phyloP scores from a whole-genome alignment of 2,888 invertebrate genomes.

The Drosophila ochracea region DNA sequence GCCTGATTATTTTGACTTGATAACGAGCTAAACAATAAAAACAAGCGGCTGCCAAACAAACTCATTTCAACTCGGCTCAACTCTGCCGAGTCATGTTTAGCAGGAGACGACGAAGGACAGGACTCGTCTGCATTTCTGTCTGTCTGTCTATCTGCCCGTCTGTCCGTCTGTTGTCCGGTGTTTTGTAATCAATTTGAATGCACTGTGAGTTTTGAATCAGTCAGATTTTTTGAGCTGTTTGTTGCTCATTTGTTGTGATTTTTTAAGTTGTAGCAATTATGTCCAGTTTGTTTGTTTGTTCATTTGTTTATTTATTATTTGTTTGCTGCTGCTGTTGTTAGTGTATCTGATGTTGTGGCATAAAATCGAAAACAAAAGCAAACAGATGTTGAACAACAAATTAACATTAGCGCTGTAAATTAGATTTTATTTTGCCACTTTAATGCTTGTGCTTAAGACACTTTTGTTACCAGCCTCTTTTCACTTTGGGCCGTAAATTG shows the following conservation, averaged over 20 bases:
- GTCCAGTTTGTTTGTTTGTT: slow-evolving; percentile 35
- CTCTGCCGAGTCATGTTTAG: slow-evolving; percentile 77
- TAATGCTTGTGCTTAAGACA: slow-evolving; percentile 43
- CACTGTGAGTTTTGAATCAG: slow-evolving; percentile 56
- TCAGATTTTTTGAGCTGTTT: slow-evolving; percentile 37
- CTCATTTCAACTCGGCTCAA: slow-evolving; percentile 45
- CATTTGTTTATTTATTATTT: slow-evolving; percentile 10
- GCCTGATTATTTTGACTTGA: slow-evolving; percentile 85
- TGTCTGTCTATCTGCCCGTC: slow-evolving; percentile 23
- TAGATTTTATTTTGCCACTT: slow-evolving; percentile 57
- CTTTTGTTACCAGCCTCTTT: slow-evolving; percentile 36
- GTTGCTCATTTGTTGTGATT: slow-evolving; percentile 76
- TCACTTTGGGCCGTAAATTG: slow-evolving; percentile 57
- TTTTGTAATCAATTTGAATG: slow-evolving; percentile 78
- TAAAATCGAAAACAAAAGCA: slow-evolving; percentile 49
- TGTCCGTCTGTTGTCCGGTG: slow-evolving; percentile 20
- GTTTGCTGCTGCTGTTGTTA: slow-evolving; percentile 8
- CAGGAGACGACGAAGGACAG: slow-evolving; percentile 60
- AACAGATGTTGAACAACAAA: slow-evolving; percentile 33
- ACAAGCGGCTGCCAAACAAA: slow-evolving; percentile 63
- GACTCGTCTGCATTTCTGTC: slow-evolving; percentile 54
- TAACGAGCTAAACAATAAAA: slow-evolving; percentile 84
- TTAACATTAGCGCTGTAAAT: slow-evolving; percentile 50
- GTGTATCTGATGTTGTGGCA: slow-evolving; percentile 34
- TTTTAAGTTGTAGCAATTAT: slow-evolving; percentile 79